Base-by-base conservation (phyloP, 1,140 invertebrate species). In the Manduca sexta region DNA sequence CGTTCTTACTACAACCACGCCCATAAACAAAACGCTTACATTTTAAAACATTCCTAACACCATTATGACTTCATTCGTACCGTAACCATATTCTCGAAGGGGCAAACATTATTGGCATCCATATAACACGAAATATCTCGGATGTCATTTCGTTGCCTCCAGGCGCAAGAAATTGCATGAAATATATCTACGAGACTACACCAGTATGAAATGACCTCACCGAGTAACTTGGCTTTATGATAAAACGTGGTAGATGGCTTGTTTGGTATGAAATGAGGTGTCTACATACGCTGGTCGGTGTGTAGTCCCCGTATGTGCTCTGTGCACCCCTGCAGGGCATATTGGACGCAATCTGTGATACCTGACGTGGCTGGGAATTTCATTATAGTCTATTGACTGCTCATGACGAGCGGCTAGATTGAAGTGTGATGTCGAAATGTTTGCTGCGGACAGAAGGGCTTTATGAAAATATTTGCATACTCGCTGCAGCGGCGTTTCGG, bases 291-390 rank as follows among this genome's bases (percentile, higher is more conserved):
- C 8, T 71, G 66, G 73, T 56, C 44, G 29, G 51, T 38, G 29
- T 45, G 31, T 45, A 35, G 37, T 70, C 57, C 61, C 42, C 55
- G 52, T 65, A 57, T 60, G 50, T 60, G 56, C 54, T 66, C 56
- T 45, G 51, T 68, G 58, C 64, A 67, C 52, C 65, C 67, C 72
- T 74, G 47, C 60, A 64, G 67, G 74, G 64, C 67, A 71, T 75
- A 78, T 76, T 74, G 73, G 69, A 76, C 61, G 68, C 74, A 77
- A 79, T 77, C 78, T 81, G 64, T 64, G 66, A 75, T 75, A 77
- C 68, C 72, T 80, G 74, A 69, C 68, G 56, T 67, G 67, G 64
- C 56, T 56, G 60, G 55, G 68, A 73, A 80, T 80, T 79, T 74
- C 68, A 77, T 80, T 80, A 80, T 62, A 61, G 60, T 63, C 58